Evolutionary conservation across 1,140 invertebrate genomes (phyloP).

Genomic region (Scaptomyza pallida): DNA sequence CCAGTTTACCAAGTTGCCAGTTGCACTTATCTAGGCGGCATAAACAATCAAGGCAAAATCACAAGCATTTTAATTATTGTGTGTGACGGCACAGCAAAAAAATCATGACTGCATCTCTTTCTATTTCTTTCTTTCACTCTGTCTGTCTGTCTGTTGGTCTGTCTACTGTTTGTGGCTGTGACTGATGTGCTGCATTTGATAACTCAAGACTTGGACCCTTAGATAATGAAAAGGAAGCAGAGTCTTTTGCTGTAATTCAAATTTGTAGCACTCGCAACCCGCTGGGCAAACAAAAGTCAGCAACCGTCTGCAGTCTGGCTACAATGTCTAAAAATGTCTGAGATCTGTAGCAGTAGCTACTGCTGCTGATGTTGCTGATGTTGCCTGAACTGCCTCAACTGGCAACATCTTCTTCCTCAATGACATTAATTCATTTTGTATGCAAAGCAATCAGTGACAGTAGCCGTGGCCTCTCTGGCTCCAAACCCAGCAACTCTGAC

Average conservation of each 20-base stretch:
- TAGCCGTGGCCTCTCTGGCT: slow-evolving; percentile 46
- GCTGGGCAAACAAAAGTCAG: slow-evolving; percentile 28
- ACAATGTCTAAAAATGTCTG: slow-evolving; percentile 22
- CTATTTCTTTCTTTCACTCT: slow-evolving; percentile 9
- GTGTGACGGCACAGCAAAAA: slow-evolving; percentile 55
- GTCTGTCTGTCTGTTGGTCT: slow-evolving; percentile 11
- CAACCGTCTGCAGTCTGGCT: neutral
- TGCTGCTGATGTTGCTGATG: slow-evolving; percentile 44
- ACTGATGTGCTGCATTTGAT: slow-evolving; percentile 78
- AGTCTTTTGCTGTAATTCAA: slow-evolving; percentile 56
- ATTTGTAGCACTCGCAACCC: slow-evolving; percentile 63
- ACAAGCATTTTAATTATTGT: slow-evolving; percentile 78
- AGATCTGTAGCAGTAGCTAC: slow-evolving; percentile 18
- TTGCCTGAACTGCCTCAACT: slow-evolving; percentile 54
- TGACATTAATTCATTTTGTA: slow-evolving; percentile 83
- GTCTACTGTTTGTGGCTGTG: slow-evolving; percentile 12
- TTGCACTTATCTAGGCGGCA: slow-evolving; percentile 68
- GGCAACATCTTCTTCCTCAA: slow-evolving; percentile 81
- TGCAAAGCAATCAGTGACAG: slow-evolving; percentile 78
- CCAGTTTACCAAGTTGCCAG: too few relatives aligned
- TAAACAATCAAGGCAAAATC: slow-evolving; percentile 62
- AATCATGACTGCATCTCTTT: slow-evolving; percentile 31
- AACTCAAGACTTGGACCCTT: slow-evolving; percentile 73
- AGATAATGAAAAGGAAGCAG: slow-evolving; percentile 76
- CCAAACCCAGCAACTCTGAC: neutral